Base-by-base conservation (phyloP, 2,797 vertebrate genomes). In the Labroides dimidiatus region DNA sequence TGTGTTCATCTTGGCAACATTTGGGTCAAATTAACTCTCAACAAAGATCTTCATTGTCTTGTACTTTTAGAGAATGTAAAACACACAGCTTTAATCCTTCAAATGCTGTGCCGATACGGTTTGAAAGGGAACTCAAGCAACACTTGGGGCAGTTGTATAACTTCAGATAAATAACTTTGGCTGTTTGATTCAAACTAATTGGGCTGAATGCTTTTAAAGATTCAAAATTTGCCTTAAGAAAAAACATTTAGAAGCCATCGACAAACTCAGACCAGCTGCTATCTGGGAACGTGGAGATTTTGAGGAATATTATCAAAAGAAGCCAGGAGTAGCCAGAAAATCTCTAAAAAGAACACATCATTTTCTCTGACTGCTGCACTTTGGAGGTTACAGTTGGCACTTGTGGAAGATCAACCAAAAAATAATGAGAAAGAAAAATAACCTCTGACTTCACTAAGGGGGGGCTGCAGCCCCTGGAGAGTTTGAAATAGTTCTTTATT, bases 341-440 rank as follows among this genome's bases (percentile, higher is more conserved):
- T 44, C 19, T 49, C n/a, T 39, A 56, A 65, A 64, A 48, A 51
- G 12, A 66, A 61, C 77, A 37, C 61, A 59, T 41, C 9, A 1
- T 64, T 50, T 47, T 66, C 59, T 58, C 37, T 69, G 74, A 70
- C 78, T 72, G 76, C 47, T 81, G 65, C 57, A 77, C 73, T 73
- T 82, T 66, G 60, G 74, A 84, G 81, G 77, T 77, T 69, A 79
- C 41, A 70, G 58, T 54, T 65, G 69, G 62, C 50, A 23, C 47
- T 33, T 59, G 37, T 13, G 4, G 21, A 39, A 57, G 68, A 81
- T 87, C 70, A 81, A 81, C 50, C 44, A 65, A 78, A 69, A 81
- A 82, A 83, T 88, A 89, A 89, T 84, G 75, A 91, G 79, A 69
- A 69, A 69, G 69, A 84, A 78, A 84, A 87, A 90, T 83, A 87